Evolutionary conservation across 2,888 invertebrate species (phyloP), one percentile per base, ranked within the genome.

Genomic region (Stomorhina lunata): DNA sequence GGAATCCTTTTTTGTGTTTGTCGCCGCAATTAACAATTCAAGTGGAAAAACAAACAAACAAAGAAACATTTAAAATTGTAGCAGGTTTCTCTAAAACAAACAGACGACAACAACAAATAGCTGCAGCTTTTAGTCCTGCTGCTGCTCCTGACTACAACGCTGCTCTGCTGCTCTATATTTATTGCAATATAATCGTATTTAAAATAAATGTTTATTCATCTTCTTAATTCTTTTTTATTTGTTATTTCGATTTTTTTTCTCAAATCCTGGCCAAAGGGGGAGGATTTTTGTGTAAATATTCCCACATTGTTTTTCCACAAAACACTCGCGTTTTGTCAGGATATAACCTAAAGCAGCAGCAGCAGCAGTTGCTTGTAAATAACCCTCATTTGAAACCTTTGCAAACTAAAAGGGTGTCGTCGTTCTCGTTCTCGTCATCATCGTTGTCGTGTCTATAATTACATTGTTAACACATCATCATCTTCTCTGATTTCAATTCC

Each of bases 381-480:
- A 77, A 63, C 77, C 77, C 77, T 77, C 77, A 34, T 77, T 69
- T 69, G 50, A n/a, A n/a, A n/a, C n/a, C 43, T 53, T 66, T 17
- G n/a, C n/a, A n/a, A n/a, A n/a, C n/a, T 65, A 45, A 75, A 66
- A 65, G 77, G 80, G 75, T 83, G 84, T 80, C n/a, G n/a, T n/a
- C n/a, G n/a, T n/a, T n/a, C n/a, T n/a, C n/a, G n/a, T n/a, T n/a
- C n/a, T n/a, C n/a, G n/a, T n/a, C n/a, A n/a, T n/a, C n/a, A n/a
- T n/a, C n/a, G n/a, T n/a, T n/a, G n/a, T n/a, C 81, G 83, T 83
- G 88, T 88, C 87, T 88, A 88, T 89, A 89, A 89, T 89, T 89
- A 89, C 86, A 87, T 88, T 89, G 89, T 89, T 89, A 88, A 88
- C 89, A 88, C 89, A 88, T 88, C 88, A 86, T 89, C 87, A 86